Percentiles rank a stretch among this genome's conserved stretches.
These are phyloP conservation scores for Drosophila aldrichi DNA, from an alignment of 2,888 invertebrate species.

Conservation along the genomic window DNA sequence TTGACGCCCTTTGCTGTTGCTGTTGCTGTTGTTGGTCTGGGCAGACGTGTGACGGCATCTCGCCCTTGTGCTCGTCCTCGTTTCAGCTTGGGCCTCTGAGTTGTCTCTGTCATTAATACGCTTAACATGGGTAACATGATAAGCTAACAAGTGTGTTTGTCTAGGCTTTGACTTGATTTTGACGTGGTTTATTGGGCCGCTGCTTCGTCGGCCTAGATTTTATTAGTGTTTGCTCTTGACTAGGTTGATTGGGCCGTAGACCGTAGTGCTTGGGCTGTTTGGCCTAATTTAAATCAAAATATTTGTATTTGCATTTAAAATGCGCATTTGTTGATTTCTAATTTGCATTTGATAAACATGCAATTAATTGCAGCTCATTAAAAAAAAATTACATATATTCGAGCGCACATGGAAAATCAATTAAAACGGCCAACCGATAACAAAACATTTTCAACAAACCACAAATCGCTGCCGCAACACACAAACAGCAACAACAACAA, in stretches of 20 bases:
- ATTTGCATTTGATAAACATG: constrained; percentile 37
- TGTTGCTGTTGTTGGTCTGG: constrained; percentile 16
- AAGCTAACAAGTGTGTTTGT: constrained; percentile 79
- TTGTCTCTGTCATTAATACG: constrained; percentile 66
- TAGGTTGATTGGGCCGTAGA: neutral
- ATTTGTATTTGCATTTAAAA: constrained; percentile 20
- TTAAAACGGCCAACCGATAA: constrained; percentile 60
- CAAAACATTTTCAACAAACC: constrained; percentile 66
- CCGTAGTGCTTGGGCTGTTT: constrained; percentile 6
- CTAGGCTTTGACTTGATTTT: constrained; percentile 76
- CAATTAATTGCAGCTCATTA: constrained; percentile 72
- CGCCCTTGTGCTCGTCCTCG: constrained; percentile 30
- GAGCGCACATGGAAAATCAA: constrained; percentile 70
- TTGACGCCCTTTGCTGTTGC: constrained; percentile 51
- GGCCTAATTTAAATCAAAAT: constrained; percentile 30
- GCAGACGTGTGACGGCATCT: constrained; percentile 46
- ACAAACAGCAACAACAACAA: constrained; percentile 21
- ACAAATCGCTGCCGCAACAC: constrained; percentile 69
- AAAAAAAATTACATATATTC: constrained; percentile 21
- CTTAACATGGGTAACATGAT: constrained; percentile 78
- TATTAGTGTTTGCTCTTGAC: constrained; percentile 48
- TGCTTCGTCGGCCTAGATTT: constrained; percentile 5
- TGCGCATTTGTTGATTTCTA: constrained; percentile 31
- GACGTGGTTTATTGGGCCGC: constrained; percentile 41
- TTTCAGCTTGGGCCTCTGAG: constrained; percentile 6